These are phyloP conservation scores for Henicopernis longicauda DNA, from an alignment of 2,113 vertebrate genomes.

Conservation along the genomic window DNA sequence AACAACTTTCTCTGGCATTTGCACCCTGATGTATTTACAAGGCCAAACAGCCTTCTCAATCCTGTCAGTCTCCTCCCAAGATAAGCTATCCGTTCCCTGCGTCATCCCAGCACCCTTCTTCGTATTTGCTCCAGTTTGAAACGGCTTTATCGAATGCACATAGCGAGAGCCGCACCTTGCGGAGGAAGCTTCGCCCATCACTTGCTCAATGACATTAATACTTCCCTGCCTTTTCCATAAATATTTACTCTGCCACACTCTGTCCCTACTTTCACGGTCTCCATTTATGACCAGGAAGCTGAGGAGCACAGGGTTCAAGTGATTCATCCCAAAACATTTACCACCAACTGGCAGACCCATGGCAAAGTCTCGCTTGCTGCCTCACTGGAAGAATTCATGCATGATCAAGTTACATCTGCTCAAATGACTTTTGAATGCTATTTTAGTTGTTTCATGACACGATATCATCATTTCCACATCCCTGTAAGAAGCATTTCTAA, in stretches of 20 bases:
- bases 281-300: neutral
- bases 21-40: neutral
- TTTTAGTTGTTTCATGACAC: neutral
- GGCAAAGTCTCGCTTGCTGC: rapidly evolving
- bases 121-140: neutral
- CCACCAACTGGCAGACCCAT: neutral
- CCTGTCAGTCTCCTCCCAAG: neutral
- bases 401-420: neutral
- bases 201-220: neutral
- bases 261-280: neutral
- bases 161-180: neutral
- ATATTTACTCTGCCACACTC: neutral
- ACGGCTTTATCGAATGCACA: rapidly evolving
- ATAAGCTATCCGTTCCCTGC: neutral
- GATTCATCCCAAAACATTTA: neutral
- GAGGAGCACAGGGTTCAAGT: neutral
- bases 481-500: neutral
- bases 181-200: neutral
- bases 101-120: neutral
- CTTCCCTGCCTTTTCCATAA: neutral
- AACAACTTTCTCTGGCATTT: neutral
- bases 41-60: neutral
- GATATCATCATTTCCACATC: neutral
- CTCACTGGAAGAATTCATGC: neutral
- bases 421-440: neutral